Evolutionary conservation across 2,888 invertebrate genomes (phyloP).

Genomic region (Stegana nigrithorax): DNA sequence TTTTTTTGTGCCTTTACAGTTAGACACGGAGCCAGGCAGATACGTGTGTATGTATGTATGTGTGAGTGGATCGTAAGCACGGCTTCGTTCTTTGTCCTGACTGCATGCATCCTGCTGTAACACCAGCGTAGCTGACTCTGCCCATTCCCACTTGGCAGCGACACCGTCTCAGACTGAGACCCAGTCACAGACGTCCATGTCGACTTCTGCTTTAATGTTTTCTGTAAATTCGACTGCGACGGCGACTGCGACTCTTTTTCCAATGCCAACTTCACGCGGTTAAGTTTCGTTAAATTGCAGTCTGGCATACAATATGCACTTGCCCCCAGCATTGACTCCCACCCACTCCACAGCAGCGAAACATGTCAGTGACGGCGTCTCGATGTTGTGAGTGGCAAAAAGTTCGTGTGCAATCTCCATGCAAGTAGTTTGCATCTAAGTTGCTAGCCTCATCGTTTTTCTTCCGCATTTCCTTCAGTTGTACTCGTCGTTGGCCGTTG

Average conservation of each 20-base stretch:
- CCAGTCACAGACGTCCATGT: not conserved
- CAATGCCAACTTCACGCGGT: constrained; percentile 37
- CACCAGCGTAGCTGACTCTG: too few relatives aligned
- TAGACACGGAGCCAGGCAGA: too few relatives aligned
- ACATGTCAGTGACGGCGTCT: too few relatives aligned
- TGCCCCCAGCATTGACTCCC: not conserved
- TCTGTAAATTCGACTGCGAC: too few relatives aligned
- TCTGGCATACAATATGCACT: not conserved
- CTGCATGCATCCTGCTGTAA: too few relatives aligned
- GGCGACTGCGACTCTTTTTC: too few relatives aligned
- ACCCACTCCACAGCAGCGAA: not conserved
- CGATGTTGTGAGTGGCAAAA: not conserved
- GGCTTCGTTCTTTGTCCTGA: too few relatives aligned
- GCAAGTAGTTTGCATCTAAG: not conserved
- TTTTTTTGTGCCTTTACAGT: too few relatives aligned
- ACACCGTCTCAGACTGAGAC: not conserved
- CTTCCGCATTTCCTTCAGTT: not conserved
- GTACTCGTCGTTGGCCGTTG: too few relatives aligned
- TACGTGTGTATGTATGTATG: too few relatives aligned
- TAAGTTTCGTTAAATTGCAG: constrained; percentile 57
- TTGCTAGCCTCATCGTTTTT: not conserved
- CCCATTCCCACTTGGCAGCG: not conserved
- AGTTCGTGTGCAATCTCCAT: constrained; percentile 11
- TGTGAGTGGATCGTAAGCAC: too few relatives aligned
- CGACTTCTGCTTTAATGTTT: too few relatives aligned